Base-by-base conservation (phyloP, 2,113 vertebrate genomes). In the Sylvietta virens region DNA sequence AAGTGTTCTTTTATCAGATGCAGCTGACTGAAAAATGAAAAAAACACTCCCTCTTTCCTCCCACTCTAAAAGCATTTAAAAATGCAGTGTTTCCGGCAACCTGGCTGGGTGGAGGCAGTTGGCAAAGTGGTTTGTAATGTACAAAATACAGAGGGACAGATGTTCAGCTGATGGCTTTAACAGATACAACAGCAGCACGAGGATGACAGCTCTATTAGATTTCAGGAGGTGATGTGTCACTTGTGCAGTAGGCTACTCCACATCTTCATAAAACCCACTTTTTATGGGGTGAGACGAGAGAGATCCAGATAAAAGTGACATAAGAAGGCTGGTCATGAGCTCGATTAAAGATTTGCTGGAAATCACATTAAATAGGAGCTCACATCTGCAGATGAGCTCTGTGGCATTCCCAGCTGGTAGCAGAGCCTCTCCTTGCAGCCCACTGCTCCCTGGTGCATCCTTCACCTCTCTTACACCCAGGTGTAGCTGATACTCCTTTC, bases 21-120 rank as follows among this genome's bases (percentile, higher is more conserved):
- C 90, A 95, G 95, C 93, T 97, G 96, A 96, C 93, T 88, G 57
- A 92, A 93, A 96, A 97, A 96, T 90, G 79, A 90, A 74, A 67
- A 88, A 94, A 88, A 61, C 94, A 93, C 47, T 90, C 88, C 85
- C 64, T 70, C 76, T 77, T 89, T 70, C 81, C 93, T 96, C 90
- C 92, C 90, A 90, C 94, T 93, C 92, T 73, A 81, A 92, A 90
- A 88, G 69, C 72, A 72, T 88, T 96, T 88, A 47, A 90, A 90
- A 94, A 95, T 33, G 58, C 60, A 51, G 73, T 0, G 1, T 94
- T 96, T 95, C 93, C 57, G 15, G 83, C 76, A 96, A 82, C 65
- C 88, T 17, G 69, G 64, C 76, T 90, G 85, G 77, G 65, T 56
- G 74, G 70, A 87, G 28, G 39, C 72, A 70, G 50, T 65, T 96